phyloP scores from a whole-genome alignment of 2,113 vertebrate genomes.

The Vulpes vulpes region DNA sequence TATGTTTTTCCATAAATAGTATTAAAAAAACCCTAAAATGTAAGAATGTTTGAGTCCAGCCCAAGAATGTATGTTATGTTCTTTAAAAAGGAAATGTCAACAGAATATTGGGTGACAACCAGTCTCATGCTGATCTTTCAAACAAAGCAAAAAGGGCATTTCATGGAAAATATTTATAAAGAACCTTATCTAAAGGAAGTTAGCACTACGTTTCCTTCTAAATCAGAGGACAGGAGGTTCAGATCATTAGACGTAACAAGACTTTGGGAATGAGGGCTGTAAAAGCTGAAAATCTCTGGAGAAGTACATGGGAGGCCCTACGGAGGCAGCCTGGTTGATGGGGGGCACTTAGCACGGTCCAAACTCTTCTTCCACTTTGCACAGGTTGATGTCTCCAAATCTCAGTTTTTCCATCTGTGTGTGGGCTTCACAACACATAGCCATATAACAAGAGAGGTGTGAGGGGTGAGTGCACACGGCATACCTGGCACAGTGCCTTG shows the following conservation, averaged over 20 bases:
- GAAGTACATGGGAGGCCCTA: accelerated
- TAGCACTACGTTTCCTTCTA: constrained; percentile 47
- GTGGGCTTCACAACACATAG: no score
- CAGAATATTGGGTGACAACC: constrained; percentile 77
- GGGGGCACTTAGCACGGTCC: accelerated
- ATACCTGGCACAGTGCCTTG: not conserved
- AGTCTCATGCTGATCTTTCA: constrained; percentile 63
- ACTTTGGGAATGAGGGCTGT: not conserved
- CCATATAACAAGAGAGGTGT: not conserved
- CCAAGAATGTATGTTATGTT: constrained; percentile 81
- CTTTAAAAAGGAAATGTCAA: constrained; percentile 81
- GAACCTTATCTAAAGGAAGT: constrained; percentile 39
- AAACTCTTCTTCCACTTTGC: not conserved
- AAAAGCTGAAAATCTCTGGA: not conserved
- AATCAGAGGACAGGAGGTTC: not conserved
- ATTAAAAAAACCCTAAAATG: constrained; percentile 26
- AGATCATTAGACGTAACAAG: not conserved
- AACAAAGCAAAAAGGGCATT: constrained; percentile 53
- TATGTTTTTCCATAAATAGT: constrained; percentile 73
- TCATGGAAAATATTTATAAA: constrained; percentile 69
- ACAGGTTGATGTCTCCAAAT: not conserved
- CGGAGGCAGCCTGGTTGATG: not conserved
- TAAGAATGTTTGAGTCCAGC: constrained; percentile 72
- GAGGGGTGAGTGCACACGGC: not conserved
- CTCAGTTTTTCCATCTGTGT: not conserved